A percentile compares a stretch with the other conserved stretches of the same genome.
Conservation (phyloP, 2,113 vertebrate species). For the Aviceda subcristata region DNA sequence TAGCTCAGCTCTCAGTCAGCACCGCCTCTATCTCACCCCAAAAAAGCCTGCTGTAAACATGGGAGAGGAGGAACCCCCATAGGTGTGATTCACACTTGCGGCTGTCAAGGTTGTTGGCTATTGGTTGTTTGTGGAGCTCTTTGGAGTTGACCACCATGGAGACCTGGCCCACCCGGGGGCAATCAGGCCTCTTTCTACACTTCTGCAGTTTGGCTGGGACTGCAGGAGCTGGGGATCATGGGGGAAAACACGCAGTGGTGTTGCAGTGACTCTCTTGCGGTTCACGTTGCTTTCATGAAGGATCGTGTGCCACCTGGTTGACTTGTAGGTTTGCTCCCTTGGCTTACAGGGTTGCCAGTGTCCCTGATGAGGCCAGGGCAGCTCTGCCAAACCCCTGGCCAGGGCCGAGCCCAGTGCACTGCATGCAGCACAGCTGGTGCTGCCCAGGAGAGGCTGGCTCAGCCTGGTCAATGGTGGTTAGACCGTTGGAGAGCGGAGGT, state of each 20-base stretch:
- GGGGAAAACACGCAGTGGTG: background rate
- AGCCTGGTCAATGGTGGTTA: fast-evolving
- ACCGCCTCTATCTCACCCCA: background rate
- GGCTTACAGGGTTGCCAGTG: background rate
- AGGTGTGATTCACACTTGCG: background rate
- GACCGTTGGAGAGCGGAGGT: background rate
- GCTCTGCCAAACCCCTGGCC: background rate
- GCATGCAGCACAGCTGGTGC: fast-evolving
- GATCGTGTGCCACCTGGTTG: background rate
- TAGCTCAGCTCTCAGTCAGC: background rate
- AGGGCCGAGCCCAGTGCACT: background rate
- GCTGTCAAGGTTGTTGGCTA: background rate
- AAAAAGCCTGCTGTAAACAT: background rate
- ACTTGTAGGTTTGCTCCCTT: background rate
- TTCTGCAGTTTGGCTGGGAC: background rate
- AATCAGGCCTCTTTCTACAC: background rate
- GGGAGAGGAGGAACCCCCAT: background rate
- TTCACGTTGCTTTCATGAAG: background rate
- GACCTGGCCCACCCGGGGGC: background rate
- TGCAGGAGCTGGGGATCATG: fast-evolving
- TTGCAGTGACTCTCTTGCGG: background rate
- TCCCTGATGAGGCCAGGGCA: background rate
- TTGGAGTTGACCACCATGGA: background rate
- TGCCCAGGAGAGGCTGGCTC: background rate
- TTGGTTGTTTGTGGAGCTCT: background rate